phyloP scores from a whole-genome alignment of 2,888 invertebrate genomes.

The Lepidochitona cinerea region DNA sequence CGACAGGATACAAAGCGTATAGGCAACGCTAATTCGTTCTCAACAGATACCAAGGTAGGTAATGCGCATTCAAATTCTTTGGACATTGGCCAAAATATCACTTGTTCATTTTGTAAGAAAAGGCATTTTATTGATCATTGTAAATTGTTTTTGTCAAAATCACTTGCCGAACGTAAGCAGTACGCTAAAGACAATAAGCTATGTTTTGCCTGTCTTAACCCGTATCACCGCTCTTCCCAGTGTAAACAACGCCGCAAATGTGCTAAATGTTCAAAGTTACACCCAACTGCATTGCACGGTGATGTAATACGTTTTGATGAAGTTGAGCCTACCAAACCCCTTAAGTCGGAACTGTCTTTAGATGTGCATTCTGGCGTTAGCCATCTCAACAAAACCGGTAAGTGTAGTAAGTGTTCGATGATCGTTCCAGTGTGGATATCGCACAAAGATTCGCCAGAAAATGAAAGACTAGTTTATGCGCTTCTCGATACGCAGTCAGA shows the following conservation, averaged over 20 bases:
- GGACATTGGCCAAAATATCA: background rate
- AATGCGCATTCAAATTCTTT: too few species aligned
- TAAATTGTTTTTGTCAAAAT: background rate
- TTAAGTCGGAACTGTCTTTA: background rate
- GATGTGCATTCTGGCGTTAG: too few species aligned
- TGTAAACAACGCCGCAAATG: conserved; percentile 19
- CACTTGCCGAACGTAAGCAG: conserved; percentile 3
- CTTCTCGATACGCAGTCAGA: conserved; percentile 40
- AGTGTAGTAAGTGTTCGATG: conserved; percentile 21
- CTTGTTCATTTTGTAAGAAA: conserved; percentile 7
- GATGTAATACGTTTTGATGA: too few species aligned
- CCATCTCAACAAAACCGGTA: too few species aligned
- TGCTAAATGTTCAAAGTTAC: conserved; percentile 12
- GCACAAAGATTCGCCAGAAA: conserved; percentile 15
- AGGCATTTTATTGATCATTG: conserved; percentile 11
- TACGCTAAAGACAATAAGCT: conserved; percentile 13
- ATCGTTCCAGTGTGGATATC: conserved; percentile 30
- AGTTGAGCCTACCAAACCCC: too few species aligned
- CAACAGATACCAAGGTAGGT: too few species aligned
- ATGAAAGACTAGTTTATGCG: conserved; percentile 33
- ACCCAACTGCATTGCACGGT: conserved; percentile 25
- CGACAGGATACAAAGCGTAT: too few species aligned
- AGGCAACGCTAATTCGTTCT: background rate
- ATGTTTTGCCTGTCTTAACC: conserved; percentile 25
- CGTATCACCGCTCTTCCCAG: conserved; percentile 19